These are phyloP conservation scores for Bufo bufo DNA, from an alignment of 2,113 vertebrate genomes.

Conservation along the genomic window DNA sequence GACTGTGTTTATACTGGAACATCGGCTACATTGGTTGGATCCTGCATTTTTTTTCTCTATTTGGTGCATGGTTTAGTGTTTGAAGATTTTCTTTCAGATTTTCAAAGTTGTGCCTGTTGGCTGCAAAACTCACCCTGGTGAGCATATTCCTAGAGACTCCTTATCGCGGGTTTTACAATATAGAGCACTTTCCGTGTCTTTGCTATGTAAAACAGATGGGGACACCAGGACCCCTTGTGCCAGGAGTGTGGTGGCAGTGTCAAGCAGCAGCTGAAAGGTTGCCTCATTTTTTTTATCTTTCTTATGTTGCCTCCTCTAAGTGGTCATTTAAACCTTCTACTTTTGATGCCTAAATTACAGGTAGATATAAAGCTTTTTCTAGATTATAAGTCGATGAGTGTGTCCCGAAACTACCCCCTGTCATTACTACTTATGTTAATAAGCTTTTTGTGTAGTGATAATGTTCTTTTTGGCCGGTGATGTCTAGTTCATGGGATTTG, in stretches of 20 bases:
- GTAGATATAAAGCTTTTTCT: background rate
- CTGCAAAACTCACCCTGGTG: too few species aligned
- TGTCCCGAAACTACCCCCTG: background rate
- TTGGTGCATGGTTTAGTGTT: too few species aligned
- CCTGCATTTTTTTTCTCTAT: too few species aligned
- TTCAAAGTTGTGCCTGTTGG: too few species aligned
- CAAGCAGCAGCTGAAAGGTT: background rate
- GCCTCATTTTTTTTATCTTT: background rate
- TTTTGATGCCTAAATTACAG: background rate
- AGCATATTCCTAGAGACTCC: too few species aligned
- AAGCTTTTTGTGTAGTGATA: background rate
- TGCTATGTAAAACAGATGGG: background rate
- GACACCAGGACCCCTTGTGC: background rate
- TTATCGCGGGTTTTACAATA: too few species aligned
- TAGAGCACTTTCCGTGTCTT: too few species aligned
- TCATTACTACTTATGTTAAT: background rate
- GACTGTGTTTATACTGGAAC: too few species aligned
- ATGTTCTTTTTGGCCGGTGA: background rate
- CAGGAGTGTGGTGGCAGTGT: background rate
- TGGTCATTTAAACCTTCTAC: background rate
- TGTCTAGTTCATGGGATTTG: background rate
- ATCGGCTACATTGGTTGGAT: too few species aligned
- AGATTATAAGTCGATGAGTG: background rate
- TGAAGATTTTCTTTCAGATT: too few species aligned
- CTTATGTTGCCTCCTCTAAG: background rate